Evolutionary conservation across 2,888 invertebrate genomes (phyloP), one percentile per base, ranked within the genome.

Genomic region (Abscondita cerata): DNA sequence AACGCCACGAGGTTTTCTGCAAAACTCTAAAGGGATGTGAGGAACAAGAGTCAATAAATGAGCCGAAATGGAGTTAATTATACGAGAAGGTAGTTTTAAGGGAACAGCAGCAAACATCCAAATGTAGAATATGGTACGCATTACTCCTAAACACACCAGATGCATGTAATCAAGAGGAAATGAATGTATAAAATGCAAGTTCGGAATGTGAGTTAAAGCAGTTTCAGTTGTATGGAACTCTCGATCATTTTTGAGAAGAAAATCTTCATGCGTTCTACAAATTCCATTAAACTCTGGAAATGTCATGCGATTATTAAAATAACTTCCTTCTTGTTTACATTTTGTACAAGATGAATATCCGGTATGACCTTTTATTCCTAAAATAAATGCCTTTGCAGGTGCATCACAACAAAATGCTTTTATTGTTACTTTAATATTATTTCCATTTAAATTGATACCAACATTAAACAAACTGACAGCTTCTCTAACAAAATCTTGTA

Each of bases 351-450:
- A 58, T 6, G 2, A 12, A 20, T 62, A 62, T n/a, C 58, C 62
- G 9, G 62, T 51, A 38, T 62, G 62, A 41, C 54, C 53, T 41
- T 58, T 62, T 9, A 47, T 50, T 33, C 18, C 12, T 33, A 25
- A 33, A 11, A 59, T 54, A 52, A 55, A 59, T 1, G 46, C 54
- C 47, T 63, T 59, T 8, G 54, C 62, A 33, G 62, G 64, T 11
- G 44, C 54, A 19, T 63, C 59, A 52, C 63, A 63, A 47, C 68
- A 50, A 59, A 70, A 67, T 52, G 31, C 44, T 16, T 48, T 38
- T 25, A 62, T 56, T 53, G 25, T 4, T 4, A 25, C 25, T 25
- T 2, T 6, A 4, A 25, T 25, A 4, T 4, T 4, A 4, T 25
- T 36, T 40, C n/a, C 54, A 34, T 40, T 41, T 19, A 54, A 38